A percentile compares a stretch with the other conserved stretches of the same genome.
Evolutionary conservation across 2,797 vertebrate genomes (phyloP).

Genomic region (Chelon auratus): DNA sequence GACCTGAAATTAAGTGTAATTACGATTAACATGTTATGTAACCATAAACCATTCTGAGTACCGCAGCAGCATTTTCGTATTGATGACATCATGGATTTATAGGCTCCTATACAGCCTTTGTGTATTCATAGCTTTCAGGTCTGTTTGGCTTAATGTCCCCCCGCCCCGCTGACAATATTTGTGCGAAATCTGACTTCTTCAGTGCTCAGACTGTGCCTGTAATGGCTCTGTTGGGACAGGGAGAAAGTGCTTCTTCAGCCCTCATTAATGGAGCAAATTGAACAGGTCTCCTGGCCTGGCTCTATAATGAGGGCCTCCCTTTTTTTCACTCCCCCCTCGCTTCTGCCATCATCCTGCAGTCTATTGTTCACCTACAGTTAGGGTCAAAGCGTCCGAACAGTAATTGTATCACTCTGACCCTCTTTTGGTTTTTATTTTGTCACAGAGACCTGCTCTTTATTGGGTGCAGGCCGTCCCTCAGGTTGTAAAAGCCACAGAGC

Average conservation of each 20-base stretch:
- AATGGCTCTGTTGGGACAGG: constrained; percentile 85
- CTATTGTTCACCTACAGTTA: constrained; percentile 78
- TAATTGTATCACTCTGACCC: constrained; percentile 84
- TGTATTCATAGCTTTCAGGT: constrained; percentile 73
- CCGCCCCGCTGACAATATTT: constrained; percentile 58
- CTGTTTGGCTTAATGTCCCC: constrained; percentile 73
- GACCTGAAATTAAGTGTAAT: constrained; percentile 41
- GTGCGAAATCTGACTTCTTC: constrained; percentile 66
- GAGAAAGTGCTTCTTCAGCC: constrained; percentile 87
- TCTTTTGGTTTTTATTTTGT: constrained; percentile 86
- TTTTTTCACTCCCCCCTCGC: constrained; percentile 32
- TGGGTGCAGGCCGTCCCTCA: constrained; percentile 73
- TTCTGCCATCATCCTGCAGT: constrained; percentile 51
- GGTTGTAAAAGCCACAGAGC: constrained; percentile 79
- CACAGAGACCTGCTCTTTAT: constrained; percentile 84
- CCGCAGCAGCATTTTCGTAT: constrained; percentile 49
- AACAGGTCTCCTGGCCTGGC: constrained; percentile 78
- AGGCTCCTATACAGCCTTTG: constrained; percentile 53
- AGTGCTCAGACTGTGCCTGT: constrained; percentile 54
- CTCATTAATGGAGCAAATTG: constrained; percentile 87
- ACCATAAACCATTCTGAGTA: constrained; percentile 51
- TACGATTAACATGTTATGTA: constrained; percentile 47
- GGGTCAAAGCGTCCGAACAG: constrained; percentile 72
- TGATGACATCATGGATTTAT: constrained; percentile 65
- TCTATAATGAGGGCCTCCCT: constrained; percentile 79